A percentile compares a stretch with the other conserved stretches of the same genome.
phyloP scores from a whole-genome alignment of 2,113 vertebrate genomes.

The Drymodes brunneopygia region DNA sequence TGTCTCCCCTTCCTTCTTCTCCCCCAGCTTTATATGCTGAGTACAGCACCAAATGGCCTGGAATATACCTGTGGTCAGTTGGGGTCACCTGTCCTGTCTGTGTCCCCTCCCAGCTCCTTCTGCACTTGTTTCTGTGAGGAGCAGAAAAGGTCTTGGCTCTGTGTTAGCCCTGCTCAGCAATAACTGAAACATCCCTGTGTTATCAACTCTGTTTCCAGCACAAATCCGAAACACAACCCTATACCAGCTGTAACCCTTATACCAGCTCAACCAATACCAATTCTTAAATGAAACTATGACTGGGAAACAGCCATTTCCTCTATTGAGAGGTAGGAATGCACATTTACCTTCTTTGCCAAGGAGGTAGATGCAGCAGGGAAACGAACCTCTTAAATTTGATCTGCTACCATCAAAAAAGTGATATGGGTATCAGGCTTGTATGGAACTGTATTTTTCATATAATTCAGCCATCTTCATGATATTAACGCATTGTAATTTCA shows the following conservation, averaged over 20 bases:
- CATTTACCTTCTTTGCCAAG: not conserved
- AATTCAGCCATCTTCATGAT: not conserved
- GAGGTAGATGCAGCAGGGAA: not conserved
- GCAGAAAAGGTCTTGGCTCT: not conserved
- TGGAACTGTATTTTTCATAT: not conserved
- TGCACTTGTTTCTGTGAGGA: not conserved
- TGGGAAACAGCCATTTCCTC: not conserved
- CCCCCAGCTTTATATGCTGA: not conserved
- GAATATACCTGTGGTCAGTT: not conserved
- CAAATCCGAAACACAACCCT: not conserved
- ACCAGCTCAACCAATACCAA: not conserved
- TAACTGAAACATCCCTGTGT: not conserved
- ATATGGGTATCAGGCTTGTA: not conserved
- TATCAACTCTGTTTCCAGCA: not conserved
- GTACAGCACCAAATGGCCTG: fast-evolving
- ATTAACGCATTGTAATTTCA: not conserved
- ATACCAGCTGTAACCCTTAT: too few species aligned
- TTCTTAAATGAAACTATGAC: not conserved
- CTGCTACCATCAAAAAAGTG: not conserved
- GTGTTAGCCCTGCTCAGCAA: not conserved
- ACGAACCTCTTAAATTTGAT: not conserved
- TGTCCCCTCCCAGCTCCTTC: not conserved
- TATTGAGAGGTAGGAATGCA: fast-evolving
- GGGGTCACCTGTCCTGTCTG: not conserved
- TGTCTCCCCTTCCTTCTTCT: fast-evolving